Conservation (phyloP, 2,797 vertebrate species). For the Enteromius mattozi region DNA sequence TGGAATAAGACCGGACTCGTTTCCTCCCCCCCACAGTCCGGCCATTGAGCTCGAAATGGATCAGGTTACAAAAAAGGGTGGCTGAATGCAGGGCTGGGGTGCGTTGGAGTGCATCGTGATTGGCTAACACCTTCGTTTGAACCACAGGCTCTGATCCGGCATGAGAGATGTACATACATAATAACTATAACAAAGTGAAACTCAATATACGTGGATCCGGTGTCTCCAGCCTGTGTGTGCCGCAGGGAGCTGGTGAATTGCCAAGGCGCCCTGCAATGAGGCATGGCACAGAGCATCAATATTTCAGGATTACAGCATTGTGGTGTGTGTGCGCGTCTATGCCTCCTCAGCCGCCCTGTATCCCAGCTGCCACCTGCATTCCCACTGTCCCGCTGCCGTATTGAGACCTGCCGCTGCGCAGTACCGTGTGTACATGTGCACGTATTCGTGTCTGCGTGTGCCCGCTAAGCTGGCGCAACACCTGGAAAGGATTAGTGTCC, state of each 20-base stretch:
- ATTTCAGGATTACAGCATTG: conserved; percentile 82
- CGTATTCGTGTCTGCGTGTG: conserved; percentile 55
- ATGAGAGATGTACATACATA: conserved; percentile 51
- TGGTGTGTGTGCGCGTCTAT: conserved; percentile 48
- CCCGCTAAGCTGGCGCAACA: conserved; percentile 75
- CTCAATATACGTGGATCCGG: conserved; percentile 69
- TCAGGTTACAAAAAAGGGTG: conserved; percentile 77
- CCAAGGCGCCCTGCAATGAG: conserved; percentile 66
- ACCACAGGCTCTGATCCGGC: conserved; percentile 21
- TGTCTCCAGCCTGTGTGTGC: conserved; percentile 67
- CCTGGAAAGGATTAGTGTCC: conserved; percentile 83
- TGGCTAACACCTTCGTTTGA: conserved; percentile 67
- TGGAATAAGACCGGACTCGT: conserved; percentile 79
- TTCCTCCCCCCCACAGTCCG: conserved; percentile 69
- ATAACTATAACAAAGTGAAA: conserved; percentile 58
- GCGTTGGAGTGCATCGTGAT: conserved; percentile 70
- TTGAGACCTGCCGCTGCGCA: conserved; percentile 65
- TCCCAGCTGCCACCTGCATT: conserved; percentile 78
- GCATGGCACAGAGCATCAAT: conserved; percentile 76
- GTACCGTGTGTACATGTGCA: conserved; percentile 33
- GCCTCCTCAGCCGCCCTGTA: conserved; percentile 51
- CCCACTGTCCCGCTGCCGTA: conserved; percentile 58
- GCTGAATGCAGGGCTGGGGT: conserved; percentile 71
- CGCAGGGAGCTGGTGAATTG: conserved; percentile 54
- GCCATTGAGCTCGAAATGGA: conserved; percentile 77